Percentiles rank a stretch among this genome's conserved stretches.
Evolutionary conservation across 1,140 invertebrate species (phyloP).

Genomic region (Cotesia typhae): DNA sequence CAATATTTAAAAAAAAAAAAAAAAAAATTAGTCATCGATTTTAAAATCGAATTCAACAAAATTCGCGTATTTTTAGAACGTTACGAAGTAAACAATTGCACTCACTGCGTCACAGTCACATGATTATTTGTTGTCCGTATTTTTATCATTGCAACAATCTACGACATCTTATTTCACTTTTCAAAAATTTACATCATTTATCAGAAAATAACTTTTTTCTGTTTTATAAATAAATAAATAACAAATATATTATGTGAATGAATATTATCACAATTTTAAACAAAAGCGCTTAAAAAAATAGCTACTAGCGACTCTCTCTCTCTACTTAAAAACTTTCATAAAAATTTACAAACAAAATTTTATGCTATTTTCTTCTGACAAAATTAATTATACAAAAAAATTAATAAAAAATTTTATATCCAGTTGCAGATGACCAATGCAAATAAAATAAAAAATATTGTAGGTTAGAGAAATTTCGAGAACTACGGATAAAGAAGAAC

Average conservation of each 20-base stretch:
- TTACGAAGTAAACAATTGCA: not conserved
- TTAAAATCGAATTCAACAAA: no score
- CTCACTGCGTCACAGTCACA: not conserved
- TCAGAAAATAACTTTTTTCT: not conserved
- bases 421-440: not conserved
- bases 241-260: no score
- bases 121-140: not conserved
- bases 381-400: not conserved
- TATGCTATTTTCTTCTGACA: no score
- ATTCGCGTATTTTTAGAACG: no score
- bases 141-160: conserved; percentile 8
- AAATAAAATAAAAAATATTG: not conserved
- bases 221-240: no score
- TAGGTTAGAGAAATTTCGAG: conserved; percentile 2
- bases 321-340: no score
- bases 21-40: no score
- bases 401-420: not conserved
- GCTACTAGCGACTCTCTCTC: no score
- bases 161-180: conserved; percentile 5
- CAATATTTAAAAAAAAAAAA: no score
- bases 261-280: no score
- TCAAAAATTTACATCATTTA: not conserved
- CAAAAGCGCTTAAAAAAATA: no score
- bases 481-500: conserved; percentile 1
- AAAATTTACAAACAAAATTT: no score